Percentiles rank a stretch among this genome's conserved stretches.
Conservation (phyloP, 2,113 vertebrate species). For the Hiodon alosoides region DNA sequence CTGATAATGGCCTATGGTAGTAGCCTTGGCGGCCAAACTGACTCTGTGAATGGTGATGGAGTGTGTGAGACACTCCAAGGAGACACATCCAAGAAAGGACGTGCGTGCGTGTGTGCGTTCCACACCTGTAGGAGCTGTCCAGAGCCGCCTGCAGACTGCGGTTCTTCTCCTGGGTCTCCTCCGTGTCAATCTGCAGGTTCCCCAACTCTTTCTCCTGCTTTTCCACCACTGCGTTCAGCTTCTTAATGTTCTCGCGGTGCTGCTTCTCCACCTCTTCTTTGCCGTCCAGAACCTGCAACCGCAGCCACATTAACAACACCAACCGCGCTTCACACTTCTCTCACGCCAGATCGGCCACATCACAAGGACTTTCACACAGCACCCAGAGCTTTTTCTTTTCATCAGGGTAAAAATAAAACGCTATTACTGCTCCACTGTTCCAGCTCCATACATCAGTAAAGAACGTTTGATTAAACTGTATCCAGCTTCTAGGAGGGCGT, state of each 20-base stretch:
- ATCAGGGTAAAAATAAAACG: too few relatives aligned
- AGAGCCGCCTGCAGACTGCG: conserved; percentile 85
- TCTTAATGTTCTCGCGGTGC: conserved; percentile 92
- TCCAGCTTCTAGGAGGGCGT: not conserved
- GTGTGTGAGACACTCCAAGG: not conserved
- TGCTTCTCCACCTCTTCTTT: conserved; percentile 96
- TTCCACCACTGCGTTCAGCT: conserved; percentile 81
- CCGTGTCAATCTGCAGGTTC: conserved; percentile 66
- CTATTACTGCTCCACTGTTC: not conserved
- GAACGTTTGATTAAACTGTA: not conserved
- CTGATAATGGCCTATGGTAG: not conserved
- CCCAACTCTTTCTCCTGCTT: conserved; percentile 81
- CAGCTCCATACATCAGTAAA: not conserved
- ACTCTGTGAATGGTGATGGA: not conserved
- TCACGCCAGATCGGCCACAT: too few relatives aligned
- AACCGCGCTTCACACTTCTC: too few relatives aligned
- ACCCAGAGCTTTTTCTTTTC: too few relatives aligned
- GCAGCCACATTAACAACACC: not conserved
- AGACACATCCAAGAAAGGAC: not conserved
- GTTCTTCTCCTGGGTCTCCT: conserved; percentile 83
- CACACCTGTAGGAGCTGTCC: conserved; percentile 85
- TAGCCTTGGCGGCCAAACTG: not conserved
- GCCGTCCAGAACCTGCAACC: conserved; percentile 79
- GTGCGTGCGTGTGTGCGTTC: conserved; percentile 12
- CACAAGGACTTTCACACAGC: not conserved